phyloP scores from a whole-genome alignment of 2,888 invertebrate genomes.

The Brenthis daphne region DNA sequence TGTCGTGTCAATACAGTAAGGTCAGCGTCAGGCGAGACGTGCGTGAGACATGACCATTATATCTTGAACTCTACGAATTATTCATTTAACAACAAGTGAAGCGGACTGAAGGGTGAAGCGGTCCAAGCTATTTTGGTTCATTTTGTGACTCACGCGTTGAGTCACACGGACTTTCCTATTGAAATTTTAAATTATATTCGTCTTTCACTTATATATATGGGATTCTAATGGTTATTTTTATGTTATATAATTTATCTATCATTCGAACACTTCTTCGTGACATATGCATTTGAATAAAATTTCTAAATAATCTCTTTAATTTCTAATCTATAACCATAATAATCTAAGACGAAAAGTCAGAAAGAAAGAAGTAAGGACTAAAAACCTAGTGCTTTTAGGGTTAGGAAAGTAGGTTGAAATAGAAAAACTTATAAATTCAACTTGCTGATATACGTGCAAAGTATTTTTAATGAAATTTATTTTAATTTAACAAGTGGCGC shows the following conservation, averaged over 20 bases:
- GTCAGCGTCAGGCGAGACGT: constrained; percentile 50
- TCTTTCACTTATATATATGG: not conserved
- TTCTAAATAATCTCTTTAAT: too few relatives aligned
- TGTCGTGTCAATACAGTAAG: constrained; percentile 15
- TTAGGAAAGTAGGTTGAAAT: too few relatives aligned
- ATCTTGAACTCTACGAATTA: constrained; percentile 46
- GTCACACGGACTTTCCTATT: constrained; percentile 53
- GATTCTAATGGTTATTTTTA: not conserved
- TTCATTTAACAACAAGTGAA: constrained; percentile 35
- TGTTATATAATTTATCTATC: too few relatives aligned
- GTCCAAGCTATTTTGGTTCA: constrained; percentile 46
- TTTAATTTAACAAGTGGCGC: too few relatives aligned
- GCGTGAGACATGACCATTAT: constrained; percentile 55
- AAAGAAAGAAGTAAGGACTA: too few relatives aligned
- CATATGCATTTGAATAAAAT: too few relatives aligned
- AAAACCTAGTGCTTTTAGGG: too few relatives aligned
- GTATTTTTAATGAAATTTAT: too few relatives aligned
- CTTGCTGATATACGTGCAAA: too few relatives aligned
- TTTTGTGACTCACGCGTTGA: constrained; percentile 48
- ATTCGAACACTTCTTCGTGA: too few relatives aligned
- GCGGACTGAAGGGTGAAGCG: constrained; percentile 43
- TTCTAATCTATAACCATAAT: not conserved
- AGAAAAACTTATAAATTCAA: too few relatives aligned
- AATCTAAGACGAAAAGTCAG: too few relatives aligned
- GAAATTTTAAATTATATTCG: constrained; percentile 37